Conservation (phyloP, 1,140 invertebrate genomes). For the Saccostrea cuccullata region DNA sequence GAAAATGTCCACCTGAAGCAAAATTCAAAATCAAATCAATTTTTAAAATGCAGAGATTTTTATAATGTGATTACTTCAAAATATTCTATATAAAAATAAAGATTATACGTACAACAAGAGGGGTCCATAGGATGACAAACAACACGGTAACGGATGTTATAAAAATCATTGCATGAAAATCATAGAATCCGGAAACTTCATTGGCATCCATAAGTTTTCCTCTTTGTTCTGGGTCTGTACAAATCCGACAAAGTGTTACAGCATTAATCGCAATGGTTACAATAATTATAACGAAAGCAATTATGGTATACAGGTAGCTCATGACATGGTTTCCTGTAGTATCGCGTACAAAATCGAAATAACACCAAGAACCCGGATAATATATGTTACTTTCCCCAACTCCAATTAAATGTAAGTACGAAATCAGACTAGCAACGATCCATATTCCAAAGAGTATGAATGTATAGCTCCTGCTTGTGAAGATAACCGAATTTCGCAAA, state of each 20-base stretch:
- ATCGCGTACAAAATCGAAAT: conserved; percentile 13
- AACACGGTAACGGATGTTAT: not conserved
- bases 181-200: not conserved
- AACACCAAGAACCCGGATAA: conserved; percentile 31
- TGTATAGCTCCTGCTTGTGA: not conserved
- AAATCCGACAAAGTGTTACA: not conserved
- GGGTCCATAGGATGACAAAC: not conserved
- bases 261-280: not conserved
- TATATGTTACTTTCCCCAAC: not conserved
- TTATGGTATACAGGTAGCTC: not conserved
- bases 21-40: not conserved
- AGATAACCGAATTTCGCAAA: not conserved
- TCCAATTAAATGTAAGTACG: conserved; percentile 13
- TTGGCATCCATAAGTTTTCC: not conserved
- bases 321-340: not conserved
- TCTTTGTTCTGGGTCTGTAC: not conserved
- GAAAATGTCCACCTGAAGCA: not conserved
- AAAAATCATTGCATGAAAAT: not conserved
- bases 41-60: too few relatives aligned
- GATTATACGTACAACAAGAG: not conserved
- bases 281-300: not conserved
- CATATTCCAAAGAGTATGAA: not conserved
- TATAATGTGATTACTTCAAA: too few relatives aligned
- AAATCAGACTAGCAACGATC: not conserved
- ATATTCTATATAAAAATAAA: too few relatives aligned